Evolutionary conservation across 30 jellyfish, hydroid and myxozoan species (phyloP).

Genomic region (Cassiopea xamachana): DNA sequence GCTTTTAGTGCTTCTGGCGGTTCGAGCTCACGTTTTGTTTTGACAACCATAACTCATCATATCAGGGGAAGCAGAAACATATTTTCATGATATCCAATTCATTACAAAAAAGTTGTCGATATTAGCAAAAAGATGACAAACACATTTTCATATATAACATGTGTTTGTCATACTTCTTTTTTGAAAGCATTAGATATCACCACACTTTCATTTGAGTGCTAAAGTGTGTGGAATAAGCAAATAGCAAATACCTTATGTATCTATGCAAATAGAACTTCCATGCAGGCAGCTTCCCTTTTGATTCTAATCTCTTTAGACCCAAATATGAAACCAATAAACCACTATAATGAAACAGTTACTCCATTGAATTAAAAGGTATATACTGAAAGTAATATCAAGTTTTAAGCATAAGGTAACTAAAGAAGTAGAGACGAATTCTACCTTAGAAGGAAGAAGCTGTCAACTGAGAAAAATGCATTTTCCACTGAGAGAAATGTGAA

Average conservation of each 20-base stretch:
- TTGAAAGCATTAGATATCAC: no score
- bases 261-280: conserved; percentile 82
- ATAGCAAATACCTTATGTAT: conserved; percentile 58
- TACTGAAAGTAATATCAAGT: neutral
- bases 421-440: neutral
- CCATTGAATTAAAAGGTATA: neutral
- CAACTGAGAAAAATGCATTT: neutral
- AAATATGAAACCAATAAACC: conserved; percentile 83
- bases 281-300: conserved; percentile 70
- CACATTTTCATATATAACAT: no score
- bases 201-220: neutral
- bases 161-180: no score
- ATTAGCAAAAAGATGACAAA: no score
- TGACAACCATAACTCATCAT: no score
- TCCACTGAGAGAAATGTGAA: neutral
- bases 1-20: no score
- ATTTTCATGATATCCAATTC: no score
- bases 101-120: no score
- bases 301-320: conserved; percentile 62
- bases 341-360: conserved; percentile 37
- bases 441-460: neutral
- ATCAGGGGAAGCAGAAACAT: no score
- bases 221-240: neutral
- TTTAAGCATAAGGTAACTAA: neutral
- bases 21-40: no score